Percentiles rank a stretch among this genome's conserved stretches.
phyloP scores from a whole-genome alignment of 2,797 vertebrate genomes.

The Eulemur mongoz region DNA sequence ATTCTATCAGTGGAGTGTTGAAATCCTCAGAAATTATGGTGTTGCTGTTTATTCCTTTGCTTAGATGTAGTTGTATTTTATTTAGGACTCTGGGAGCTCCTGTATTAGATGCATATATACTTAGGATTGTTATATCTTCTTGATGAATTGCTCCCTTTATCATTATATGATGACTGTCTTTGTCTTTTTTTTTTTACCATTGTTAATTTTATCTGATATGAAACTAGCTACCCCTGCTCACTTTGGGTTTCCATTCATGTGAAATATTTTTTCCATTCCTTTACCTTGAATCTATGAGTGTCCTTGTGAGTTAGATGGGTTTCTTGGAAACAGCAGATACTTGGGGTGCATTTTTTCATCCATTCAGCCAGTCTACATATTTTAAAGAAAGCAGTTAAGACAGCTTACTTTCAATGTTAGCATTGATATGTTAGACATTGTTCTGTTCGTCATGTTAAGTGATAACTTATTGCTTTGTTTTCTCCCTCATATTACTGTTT shows the following conservation, averaged over 20 bases:
- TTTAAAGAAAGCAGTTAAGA: background rate
- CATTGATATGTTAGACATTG: background rate
- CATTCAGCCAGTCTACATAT: background rate
- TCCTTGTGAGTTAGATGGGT: background rate
- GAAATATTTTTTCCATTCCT: background rate
- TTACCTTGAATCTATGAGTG: background rate
- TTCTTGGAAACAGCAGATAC: background rate
- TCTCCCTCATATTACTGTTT: no score
- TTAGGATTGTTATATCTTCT: background rate
- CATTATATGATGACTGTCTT: background rate
- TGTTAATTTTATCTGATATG: background rate
- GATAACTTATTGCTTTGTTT: no score
- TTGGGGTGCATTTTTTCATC: background rate
- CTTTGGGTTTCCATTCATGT: background rate
- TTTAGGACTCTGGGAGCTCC: background rate
- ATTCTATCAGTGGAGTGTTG: background rate
- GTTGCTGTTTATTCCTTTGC: background rate
- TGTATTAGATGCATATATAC: background rate
- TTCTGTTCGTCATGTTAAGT: background rate
- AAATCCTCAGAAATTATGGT: background rate
- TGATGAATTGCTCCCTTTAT: background rate
- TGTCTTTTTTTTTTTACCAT: background rate
- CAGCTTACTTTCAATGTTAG: background rate
- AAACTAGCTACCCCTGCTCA: background rate
- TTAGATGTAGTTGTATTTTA: background rate